These are phyloP conservation scores for Charadrius vociferus DNA, from an alignment of 2,113 vertebrate species.

Conservation along the genomic window DNA sequence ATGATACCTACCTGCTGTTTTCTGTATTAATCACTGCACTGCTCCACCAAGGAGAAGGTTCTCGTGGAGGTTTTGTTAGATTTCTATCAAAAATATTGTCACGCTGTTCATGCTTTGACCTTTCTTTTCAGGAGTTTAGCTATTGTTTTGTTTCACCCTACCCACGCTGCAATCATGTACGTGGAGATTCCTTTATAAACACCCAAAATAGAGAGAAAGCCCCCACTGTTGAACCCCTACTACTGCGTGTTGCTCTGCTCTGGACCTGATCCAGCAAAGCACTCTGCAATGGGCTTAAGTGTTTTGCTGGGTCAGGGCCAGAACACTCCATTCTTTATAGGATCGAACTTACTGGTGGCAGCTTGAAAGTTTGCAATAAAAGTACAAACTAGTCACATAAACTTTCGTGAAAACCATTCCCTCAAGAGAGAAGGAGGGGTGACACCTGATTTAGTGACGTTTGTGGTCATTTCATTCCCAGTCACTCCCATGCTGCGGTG, in stretches of 20 bases:
- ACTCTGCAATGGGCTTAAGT: constrained; percentile 48
- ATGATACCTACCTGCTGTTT: background rate
- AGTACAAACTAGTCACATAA: constrained; percentile 23
- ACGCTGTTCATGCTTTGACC: background rate
- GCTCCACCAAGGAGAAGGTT: background rate
- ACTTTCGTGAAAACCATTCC: background rate
- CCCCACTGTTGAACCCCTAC: background rate
- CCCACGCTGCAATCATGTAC: background rate
- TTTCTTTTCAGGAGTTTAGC: background rate
- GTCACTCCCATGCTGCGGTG: background rate
- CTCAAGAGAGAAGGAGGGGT: background rate
- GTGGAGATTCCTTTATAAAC: background rate
- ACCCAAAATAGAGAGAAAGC: background rate
- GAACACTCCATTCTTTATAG: constrained; percentile 35
- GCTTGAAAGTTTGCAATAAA: constrained; percentile 32
- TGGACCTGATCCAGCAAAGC: constrained; percentile 59
- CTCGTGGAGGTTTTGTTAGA: background rate
- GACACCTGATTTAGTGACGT: constrained; percentile 14
- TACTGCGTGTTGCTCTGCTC: background rate
- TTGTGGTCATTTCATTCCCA: background rate
- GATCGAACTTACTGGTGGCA: constrained; percentile 46
- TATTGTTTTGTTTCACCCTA: background rate
- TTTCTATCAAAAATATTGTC: background rate
- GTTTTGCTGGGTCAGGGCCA: constrained; percentile 54
- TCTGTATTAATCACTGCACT: background rate